These are phyloP conservation scores for Epizoanthus rinbou DNA, from an alignment of 92 coral and sea anemone genomes.

Conservation along the genomic window DNA sequence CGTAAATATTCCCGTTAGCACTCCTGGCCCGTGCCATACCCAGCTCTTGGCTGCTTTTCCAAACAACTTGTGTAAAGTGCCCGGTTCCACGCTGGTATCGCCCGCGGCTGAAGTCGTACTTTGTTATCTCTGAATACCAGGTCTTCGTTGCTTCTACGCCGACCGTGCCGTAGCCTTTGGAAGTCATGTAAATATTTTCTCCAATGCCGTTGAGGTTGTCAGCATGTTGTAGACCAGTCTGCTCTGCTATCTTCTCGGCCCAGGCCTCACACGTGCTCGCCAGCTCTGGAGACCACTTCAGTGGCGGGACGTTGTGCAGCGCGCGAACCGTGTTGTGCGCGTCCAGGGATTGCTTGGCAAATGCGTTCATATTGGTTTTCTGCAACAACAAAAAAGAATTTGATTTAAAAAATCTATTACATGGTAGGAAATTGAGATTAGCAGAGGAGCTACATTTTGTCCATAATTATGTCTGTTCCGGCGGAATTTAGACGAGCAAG, in stretches of 20 bases:
- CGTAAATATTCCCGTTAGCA: conserved; percentile 73
- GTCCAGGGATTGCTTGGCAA: conserved; percentile 7
- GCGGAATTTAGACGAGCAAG: no score
- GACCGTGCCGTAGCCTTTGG: conserved; percentile 58
- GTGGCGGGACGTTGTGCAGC: conserved; percentile 36
- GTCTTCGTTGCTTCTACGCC: conserved; percentile 66
- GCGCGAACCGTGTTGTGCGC: conserved; percentile 47
- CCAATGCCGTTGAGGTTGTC: conserved; percentile 70
- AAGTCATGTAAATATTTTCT: conserved; percentile 78
- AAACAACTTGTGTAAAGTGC: conserved; percentile 42
- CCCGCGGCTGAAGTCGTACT: conserved; percentile 38
- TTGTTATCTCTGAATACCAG: conserved; percentile 79
- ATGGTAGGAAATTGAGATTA: no score
- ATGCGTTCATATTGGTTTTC: not conserved
- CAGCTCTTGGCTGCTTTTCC: conserved; percentile 86
- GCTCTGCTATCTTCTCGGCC: conserved; percentile 46
- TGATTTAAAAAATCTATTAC: no score
- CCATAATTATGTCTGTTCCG: no score
- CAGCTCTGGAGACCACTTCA: conserved; percentile 46
- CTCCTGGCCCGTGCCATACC: conserved; percentile 88
- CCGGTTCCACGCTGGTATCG: conserved; percentile 31
- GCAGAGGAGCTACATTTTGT: no score
- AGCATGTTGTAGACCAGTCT: conserved; percentile 31
- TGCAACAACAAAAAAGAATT: not conserved
- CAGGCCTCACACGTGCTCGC: conserved; percentile 42